These are phyloP conservation scores for Drosophila algonquin DNA, from an alignment of 2,888 invertebrate species.

Conservation along the genomic window DNA sequence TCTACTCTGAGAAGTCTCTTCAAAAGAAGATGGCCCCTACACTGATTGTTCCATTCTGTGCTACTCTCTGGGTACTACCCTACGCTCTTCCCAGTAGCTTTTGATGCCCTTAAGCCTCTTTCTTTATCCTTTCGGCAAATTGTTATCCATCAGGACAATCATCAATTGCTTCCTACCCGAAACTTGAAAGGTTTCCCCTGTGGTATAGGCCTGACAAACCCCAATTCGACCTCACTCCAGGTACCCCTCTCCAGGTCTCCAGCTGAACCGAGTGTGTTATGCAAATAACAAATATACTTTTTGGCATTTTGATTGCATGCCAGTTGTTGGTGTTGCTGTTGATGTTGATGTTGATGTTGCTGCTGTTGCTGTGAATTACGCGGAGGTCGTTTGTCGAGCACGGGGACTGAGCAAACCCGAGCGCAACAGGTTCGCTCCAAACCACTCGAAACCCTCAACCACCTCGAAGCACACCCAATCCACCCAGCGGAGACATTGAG, in stretches of 20 bases:
- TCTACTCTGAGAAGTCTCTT: too few species aligned
- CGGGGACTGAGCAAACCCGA: background rate
- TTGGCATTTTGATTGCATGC: constrained; percentile 52
- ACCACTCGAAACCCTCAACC: too few species aligned
- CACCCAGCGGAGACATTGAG: background rate
- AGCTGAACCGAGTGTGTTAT: constrained; percentile 21
- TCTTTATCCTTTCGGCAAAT: constrained; percentile 18
- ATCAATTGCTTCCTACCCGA: constrained; percentile 34
- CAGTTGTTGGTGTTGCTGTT: constrained; percentile 5
- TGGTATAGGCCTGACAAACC: background rate
- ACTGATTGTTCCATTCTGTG: constrained; percentile 14
- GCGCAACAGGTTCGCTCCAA: constrained; percentile 57
- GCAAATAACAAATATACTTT: constrained; percentile 45
- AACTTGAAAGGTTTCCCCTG: constrained; percentile 21
- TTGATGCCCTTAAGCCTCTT: background rate
- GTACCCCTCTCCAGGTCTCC: background rate
- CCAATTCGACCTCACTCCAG: background rate
- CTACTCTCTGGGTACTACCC: too few species aligned
- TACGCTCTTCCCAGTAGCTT: too few species aligned
- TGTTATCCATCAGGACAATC: constrained; percentile 27
- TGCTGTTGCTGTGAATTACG: constrained; percentile 25
- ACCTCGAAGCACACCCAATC: too few species aligned
- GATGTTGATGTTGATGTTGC: background rate
- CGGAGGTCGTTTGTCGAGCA: constrained; percentile 15
- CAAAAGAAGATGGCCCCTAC: too few species aligned